These are phyloP conservation scores for Prorops nasuta DNA, from an alignment of 1,140 invertebrate species.

Conservation along the genomic window DNA sequence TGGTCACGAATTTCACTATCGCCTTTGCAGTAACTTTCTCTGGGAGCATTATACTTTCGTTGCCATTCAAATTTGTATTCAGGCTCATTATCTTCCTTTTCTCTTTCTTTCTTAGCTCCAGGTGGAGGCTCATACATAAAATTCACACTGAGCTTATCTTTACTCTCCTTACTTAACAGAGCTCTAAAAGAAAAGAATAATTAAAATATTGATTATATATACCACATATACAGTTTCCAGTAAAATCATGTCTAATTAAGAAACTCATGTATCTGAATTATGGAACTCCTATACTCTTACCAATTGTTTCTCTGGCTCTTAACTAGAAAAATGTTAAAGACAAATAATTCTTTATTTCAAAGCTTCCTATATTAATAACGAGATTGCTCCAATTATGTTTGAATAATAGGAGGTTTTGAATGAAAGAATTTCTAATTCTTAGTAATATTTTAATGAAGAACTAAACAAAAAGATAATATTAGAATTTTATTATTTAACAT, in stretches of 20 bases:
- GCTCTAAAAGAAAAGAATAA: conserved; percentile 62
- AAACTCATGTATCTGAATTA: too few relatives aligned
- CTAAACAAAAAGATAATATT: not conserved
- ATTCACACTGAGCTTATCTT: conserved; percentile 97
- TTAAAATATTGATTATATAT: conserved; percentile 7
- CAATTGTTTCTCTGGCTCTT: too few relatives aligned
- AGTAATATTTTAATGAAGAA: not conserved
- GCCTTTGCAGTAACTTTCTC: conserved; percentile 95
- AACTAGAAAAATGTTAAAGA: not conserved
- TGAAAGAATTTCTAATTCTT: not conserved
- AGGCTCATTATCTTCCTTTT: conserved; percentile 90
- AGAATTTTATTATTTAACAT: too few relatives aligned
- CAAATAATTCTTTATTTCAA: not conserved
- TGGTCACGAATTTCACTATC: conserved; percentile 96
- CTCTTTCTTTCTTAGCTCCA: conserved; percentile 86
- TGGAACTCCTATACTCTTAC: too few relatives aligned
- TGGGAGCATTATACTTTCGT: conserved; percentile 95
- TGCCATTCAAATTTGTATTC: conserved; percentile 99
- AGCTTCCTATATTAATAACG: not conserved
- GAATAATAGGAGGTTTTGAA: not conserved
- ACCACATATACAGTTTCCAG: not conserved
- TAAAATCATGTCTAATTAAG: too few relatives aligned
- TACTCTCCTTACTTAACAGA: conserved; percentile 95
- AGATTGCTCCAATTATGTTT: not conserved
- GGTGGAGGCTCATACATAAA: conserved; percentile 99